A percentile compares a stretch with the other conserved stretches of the same genome.
Evolutionary conservation across 2,888 invertebrate species (phyloP).

Genomic region (Gryllus longicercus): DNA sequence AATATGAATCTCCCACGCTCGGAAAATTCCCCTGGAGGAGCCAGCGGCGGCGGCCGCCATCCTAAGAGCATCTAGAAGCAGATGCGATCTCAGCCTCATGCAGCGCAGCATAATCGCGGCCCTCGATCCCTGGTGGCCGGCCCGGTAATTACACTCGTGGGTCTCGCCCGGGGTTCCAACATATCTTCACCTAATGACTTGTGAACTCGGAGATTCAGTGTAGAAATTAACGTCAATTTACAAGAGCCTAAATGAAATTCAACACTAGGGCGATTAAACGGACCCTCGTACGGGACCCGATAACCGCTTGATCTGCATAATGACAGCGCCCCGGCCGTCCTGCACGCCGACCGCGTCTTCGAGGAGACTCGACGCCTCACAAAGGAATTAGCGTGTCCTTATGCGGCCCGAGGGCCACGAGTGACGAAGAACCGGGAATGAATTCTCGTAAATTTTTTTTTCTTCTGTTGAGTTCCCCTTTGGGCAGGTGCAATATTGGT

Average conservation of each 20-base stretch:
- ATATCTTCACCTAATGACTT: slow-evolving; percentile 1
- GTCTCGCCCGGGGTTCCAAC: neutral
- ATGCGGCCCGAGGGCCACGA: too few species aligned
- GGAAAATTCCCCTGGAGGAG: too few species aligned
- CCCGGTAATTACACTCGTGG: neutral
- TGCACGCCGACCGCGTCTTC: too few species aligned
- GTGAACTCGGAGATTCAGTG: slow-evolving; percentile 7
- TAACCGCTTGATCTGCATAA: slow-evolving; percentile 1
- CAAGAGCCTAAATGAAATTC: slow-evolving; percentile 10
- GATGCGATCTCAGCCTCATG: neutral
- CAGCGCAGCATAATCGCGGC: neutral
- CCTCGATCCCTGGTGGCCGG: neutral
- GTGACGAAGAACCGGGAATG: too few species aligned
- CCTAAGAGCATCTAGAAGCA: neutral
- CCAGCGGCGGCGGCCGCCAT: too few species aligned
- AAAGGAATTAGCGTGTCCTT: too few species aligned
- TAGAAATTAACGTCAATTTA: slow-evolving; percentile 17
- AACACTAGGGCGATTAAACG: neutral
- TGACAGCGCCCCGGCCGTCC: neutral
- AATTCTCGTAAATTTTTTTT: too few species aligned
- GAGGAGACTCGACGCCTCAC: too few species aligned
- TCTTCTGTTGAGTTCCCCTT: too few species aligned
- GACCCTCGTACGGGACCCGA: neutral
- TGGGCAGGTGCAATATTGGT: too few species aligned
- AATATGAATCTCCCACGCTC: too few species aligned